Base-by-base conservation (phyloP, 2,888 invertebrate species). In the Drosophila neotestacea region DNA sequence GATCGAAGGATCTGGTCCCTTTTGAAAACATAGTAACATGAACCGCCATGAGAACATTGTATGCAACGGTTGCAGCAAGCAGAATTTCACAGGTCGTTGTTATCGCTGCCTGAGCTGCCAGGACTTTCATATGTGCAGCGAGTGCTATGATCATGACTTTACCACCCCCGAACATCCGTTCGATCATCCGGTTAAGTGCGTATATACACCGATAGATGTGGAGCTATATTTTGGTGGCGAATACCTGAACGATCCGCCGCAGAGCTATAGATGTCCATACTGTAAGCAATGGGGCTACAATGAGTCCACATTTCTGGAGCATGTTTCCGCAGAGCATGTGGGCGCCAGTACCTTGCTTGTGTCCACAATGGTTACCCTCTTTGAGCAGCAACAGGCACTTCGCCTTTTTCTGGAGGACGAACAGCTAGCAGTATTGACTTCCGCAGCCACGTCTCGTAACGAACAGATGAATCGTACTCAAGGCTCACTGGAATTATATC, bases 211-310 rank as follows among this genome's bases (percentile, higher is more conserved):
- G 1, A 56, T 74, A 4, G 85, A 87, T 38, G 58, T 85, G 6
- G 85, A 85, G 34, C 38, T 87, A 0, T 85, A 81, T 30, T 85
- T 85, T 51, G 85, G 68, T 6, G 85, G 85, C 5, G 87, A 85
- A 46, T 83, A 86, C 48, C 56, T 87, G 0, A 86, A 78, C 11
- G 83, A 86, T 70, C 81, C 83, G 32, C 85, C 85, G 34, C 85
- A 85, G 55, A 85, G 87, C 56, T 85, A 87, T 30, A 71, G 85
- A 5, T 85, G 85, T 44, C 85, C 85, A 0, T 85, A 85, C 51
- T 85, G 85, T 69, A 87, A 87, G 62, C 58, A 62, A 4, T 85
- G 87, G 85, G 87, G 87, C 42, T 83, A 71, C 59, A 80, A 78
- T 46, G 85, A 85, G 69, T 79, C 83, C 22, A 74, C 80, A 7